Conservation (phyloP, 1,140 invertebrate species). For the Heliconius melpomene region DNA sequence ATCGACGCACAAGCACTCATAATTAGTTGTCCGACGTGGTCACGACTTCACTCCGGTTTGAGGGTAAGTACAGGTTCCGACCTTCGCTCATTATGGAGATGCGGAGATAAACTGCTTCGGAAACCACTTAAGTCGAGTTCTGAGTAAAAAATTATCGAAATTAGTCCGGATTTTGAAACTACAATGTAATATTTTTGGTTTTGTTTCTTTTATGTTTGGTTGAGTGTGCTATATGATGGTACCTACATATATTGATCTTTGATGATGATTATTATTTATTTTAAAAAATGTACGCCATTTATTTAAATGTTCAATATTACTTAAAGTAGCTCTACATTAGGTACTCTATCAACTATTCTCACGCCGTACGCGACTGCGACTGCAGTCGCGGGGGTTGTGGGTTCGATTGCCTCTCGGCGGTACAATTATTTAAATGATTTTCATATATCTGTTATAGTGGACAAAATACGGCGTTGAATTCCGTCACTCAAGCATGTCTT, state of each 20-base stretch:
- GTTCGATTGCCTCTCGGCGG: no score
- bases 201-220: not conserved
- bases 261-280: no score
- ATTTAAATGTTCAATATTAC: no score
- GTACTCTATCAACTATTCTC: no score
- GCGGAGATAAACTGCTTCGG: not conserved
- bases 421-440: not conserved
- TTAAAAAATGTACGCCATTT: no score
- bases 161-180: not conserved
- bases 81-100: not conserved
- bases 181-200: not conserved
- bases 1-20: constrained; percentile 10
- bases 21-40: constrained; percentile 12
- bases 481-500: no score
- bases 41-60: constrained; percentile 18
- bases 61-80: constrained; percentile 20
- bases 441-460: not conserved
- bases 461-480: no score
- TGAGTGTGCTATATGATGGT: not conserved
- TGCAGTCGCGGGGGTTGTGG: no score
- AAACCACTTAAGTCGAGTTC: constrained; percentile 2
- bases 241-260: no score
- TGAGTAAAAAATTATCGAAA: constrained; percentile 2
- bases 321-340: no score
- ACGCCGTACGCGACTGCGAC: no score